Conservation (phyloP, 2,113 vertebrate genomes). For the Hippocampus comes region DNA sequence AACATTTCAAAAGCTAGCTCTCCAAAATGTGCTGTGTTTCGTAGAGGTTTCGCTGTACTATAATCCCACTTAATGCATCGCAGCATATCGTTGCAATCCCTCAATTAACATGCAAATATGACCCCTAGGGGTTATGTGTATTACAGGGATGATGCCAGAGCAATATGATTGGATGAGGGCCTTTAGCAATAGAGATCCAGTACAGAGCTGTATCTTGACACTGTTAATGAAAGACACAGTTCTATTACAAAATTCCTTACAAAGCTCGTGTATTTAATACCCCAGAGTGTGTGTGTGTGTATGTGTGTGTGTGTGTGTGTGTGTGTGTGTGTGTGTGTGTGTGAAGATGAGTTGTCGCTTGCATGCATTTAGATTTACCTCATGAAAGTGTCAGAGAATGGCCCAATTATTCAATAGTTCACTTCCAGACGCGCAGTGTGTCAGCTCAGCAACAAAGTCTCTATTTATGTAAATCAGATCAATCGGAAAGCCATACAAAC, state of each 20-base stretch:
- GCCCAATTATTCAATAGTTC: slow-evolving; percentile 60
- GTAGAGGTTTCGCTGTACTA: neutral
- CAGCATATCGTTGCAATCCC: neutral
- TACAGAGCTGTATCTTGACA: neutral
- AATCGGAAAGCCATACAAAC: slow-evolving; percentile 75
- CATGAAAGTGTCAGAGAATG: slow-evolving; percentile 48
- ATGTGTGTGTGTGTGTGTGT: neutral
- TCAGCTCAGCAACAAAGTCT: slow-evolving; percentile 66
- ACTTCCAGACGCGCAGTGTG: slow-evolving; percentile 51
- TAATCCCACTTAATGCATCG: neutral
- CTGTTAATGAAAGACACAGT: neutral
- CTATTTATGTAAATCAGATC: slow-evolving; percentile 76
- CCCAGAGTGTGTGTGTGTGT: neutral
- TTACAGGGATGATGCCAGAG: neutral
- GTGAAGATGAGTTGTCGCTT: slow-evolving; percentile 15
- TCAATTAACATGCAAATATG: neutral
- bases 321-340: neutral
- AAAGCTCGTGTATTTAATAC: neutral
- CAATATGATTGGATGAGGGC: neutral
- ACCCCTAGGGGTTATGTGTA: neutral
- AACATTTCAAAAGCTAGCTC: neutral
- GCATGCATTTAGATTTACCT: slow-evolving; percentile 14
- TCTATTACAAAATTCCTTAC: neutral
- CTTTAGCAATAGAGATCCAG: neutral
- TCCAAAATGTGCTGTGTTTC: neutral